phyloP scores from a whole-genome alignment of 2,888 invertebrate genomes.

The Drosophila sordidula region DNA sequence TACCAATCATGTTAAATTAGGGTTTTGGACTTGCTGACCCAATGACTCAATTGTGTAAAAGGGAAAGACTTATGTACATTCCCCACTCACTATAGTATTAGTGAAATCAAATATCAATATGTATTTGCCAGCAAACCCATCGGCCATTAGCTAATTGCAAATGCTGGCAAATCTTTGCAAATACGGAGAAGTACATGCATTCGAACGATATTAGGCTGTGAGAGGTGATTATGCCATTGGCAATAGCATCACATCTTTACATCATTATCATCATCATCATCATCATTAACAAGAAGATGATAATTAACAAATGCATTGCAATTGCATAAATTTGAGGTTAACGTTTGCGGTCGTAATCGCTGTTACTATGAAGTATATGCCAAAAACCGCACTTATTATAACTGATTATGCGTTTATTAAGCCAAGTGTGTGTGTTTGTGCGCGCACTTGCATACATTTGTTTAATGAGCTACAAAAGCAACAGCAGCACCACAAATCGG shows the following conservation, averaged over 20 bases:
- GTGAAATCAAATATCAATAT: conserved; percentile 3
- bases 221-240: conserved; percentile 16
- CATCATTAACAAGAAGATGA: conserved; percentile 13
- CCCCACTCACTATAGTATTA: too few species aligned
- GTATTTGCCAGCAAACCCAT: conserved; percentile 5
- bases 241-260: conserved; percentile 1
- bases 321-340: conserved; percentile 65
- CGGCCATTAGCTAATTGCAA: conserved; percentile 47
- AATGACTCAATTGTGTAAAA: too few species aligned
- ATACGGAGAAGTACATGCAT: conserved; percentile 14
- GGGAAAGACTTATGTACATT: too few species aligned
- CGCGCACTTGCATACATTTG: conserved; percentile 9
- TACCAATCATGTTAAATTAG: too few species aligned
- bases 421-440: conserved; percentile 3
- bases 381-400: conserved; percentile 51
- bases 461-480: conserved; percentile 30
- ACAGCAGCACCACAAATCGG: conserved; percentile 32
- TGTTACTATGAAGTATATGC: conserved; percentile 31
- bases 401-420: conserved; percentile 57
- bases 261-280: conserved; percentile 10
- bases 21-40: too few species aligned
- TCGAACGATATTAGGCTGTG: conserved; percentile 18
- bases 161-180: conserved; percentile 18
- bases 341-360: conserved; percentile 63
- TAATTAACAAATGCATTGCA: conserved; percentile 36